Conservation (phyloP, 2,797 vertebrate species). For the Lagorchestes hirsutus region DNA sequence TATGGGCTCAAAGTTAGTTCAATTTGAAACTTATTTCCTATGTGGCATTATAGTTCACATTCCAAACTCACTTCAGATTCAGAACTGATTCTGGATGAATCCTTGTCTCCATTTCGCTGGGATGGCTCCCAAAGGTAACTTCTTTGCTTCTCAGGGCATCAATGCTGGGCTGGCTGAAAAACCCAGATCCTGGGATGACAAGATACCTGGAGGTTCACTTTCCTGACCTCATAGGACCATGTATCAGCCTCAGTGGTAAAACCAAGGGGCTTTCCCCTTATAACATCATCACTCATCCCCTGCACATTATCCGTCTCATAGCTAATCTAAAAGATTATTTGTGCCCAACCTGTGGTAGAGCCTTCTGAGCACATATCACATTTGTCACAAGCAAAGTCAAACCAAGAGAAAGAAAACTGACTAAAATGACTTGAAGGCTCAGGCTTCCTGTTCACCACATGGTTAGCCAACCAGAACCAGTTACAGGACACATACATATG, state of each 20-base stretch:
- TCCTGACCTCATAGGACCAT: not conserved
- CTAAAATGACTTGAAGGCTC: not conserved
- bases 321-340: no score
- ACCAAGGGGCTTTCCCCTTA: not conserved
- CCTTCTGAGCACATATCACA: no score
- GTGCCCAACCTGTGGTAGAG: no score
- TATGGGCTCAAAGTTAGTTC: not conserved
- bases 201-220: not conserved
- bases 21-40: not conserved
- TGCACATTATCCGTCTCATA: no score
- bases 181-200: not conserved
- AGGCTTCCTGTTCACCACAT: not conserved
- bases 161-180: not conserved
- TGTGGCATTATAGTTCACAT: not conserved
- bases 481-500: not conserved
- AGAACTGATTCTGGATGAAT: not conserved
- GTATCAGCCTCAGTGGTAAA: not conserved
- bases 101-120: not conserved
- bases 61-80: not conserved
- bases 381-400: not conserved
- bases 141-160: not conserved
- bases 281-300: not conserved
- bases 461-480: not conserved
- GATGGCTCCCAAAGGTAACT: not conserved
- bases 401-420: not conserved